phyloP scores from a whole-genome alignment of 2,113 vertebrate genomes.

The Cyanocitta stelleri region DNA sequence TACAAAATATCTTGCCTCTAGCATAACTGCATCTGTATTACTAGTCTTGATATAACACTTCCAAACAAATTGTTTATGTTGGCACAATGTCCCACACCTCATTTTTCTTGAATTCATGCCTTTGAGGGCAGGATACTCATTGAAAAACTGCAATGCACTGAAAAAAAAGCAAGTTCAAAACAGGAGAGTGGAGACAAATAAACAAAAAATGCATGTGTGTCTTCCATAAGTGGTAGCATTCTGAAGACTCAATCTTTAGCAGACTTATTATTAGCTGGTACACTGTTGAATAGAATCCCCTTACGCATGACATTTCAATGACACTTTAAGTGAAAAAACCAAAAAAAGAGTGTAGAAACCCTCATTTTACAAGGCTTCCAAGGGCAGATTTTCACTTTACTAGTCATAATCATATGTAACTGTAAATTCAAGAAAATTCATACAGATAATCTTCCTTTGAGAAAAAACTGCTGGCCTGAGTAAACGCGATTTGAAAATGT shows the following conservation, averaged over 20 bases:
- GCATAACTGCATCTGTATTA: not conserved
- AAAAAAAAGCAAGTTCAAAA: not conserved
- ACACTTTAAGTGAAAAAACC: not conserved
- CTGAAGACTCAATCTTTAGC: not conserved
- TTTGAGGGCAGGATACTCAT: not conserved
- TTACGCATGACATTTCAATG: not conserved
- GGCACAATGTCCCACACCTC: not conserved
- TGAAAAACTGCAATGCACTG: not conserved
- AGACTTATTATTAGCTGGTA: not conserved
- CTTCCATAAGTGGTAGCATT: not conserved
- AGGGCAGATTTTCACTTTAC: not conserved
- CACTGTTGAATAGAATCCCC: not conserved
- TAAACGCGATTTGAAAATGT: constrained; percentile 18
- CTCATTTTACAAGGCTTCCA: constrained; percentile 22
- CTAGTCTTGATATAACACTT: not conserved
- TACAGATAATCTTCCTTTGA: not conserved
- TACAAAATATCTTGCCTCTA: not conserved
- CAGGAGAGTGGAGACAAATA: not conserved
- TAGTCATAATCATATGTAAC: not conserved
- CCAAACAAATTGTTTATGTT: not conserved
- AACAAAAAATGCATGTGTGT: not conserved
- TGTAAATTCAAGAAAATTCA: constrained; percentile 21
- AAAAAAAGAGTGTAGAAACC: not conserved
- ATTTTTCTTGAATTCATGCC: not conserved
- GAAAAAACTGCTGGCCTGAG: not conserved